These are phyloP conservation scores for Beris chalybata DNA, from an alignment of 2,888 invertebrate genomes.

Conservation along the genomic window DNA sequence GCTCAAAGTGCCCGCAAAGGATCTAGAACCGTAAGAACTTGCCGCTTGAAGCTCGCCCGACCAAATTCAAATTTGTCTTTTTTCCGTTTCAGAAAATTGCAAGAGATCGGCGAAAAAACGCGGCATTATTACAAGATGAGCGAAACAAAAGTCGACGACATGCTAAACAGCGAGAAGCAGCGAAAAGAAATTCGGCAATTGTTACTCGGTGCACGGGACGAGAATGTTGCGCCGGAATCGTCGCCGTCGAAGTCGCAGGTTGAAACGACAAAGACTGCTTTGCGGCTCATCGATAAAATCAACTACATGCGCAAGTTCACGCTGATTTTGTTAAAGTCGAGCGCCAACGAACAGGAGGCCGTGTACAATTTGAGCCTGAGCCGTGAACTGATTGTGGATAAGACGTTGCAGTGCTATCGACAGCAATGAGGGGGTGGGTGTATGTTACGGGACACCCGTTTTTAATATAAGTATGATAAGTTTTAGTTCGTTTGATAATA, in stretches of 20 bases:
- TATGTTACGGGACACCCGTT: neutral
- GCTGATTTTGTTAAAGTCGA: neutral
- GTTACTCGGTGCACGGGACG: neutral
- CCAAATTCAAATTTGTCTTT: neutral
- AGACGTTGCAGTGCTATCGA: neutral
- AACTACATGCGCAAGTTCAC: constrained; percentile 3
- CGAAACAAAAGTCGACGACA: neutral
- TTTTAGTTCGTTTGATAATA: neutral
- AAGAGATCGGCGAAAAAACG: neutral
- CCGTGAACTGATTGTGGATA: neutral
- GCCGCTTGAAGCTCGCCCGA: neutral
- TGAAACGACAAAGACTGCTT: neutral
- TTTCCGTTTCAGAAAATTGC: constrained; percentile 7
- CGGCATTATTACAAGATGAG: neutral
- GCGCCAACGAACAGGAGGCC: neutral
- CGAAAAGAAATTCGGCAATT: neutral
- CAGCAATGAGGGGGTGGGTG: neutral
- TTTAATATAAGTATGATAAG: neutral
- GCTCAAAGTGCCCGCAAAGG: neutral
- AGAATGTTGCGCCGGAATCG: too few species aligned
- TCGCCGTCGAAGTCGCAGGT: too few species aligned
- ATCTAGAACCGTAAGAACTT: neutral
- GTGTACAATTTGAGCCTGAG: neutral
- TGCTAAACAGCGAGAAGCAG: neutral
- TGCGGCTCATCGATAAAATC: constrained; percentile 4